Base-by-base conservation (phyloP, 92 coral and sea anemone genomes). In the Virgularia gustaviana region DNA sequence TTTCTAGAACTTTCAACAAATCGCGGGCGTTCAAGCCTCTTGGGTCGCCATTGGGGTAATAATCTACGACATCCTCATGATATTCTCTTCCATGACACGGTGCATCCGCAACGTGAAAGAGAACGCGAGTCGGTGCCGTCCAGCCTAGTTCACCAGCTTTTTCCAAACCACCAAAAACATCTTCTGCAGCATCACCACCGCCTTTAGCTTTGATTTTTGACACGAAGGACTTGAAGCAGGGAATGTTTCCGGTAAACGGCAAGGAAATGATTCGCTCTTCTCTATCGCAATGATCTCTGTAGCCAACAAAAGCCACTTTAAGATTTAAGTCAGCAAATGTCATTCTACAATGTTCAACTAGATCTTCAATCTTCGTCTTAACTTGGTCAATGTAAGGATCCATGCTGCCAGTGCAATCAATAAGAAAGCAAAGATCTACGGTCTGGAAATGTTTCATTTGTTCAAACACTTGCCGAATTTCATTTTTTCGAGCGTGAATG, bases 321-420 rank as follows among this genome's bases (percentile, higher is more conserved):
- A 68, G 75, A 35, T 16, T 42, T 20, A 68, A 51, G 27, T 68
- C 75, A 49, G 60, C 45, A 49, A 68, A 68, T 49, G 62, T 68
- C 24, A 24, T 49, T 33, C 52, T 49, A 51, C 75, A 68, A 24
- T 68, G 22, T 0, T 20, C 61, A 39, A 68, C 61, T 29, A 68
- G 36, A 68, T 49, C 61, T 2, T 68, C 24, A 22, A 68, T 68
- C 35, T 51, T 68, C 39, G 20, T 49, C 47, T 68, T 68, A 22
- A 68, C 75, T 68, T 68, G 42, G 35, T 20, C 31, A 31, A 68
- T 68, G 75, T 49, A 68, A 1, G 25, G 41, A 49, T 30, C 61
- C 75, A 68, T 68, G 41, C 75, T 68, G 1, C 75, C 75, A 33
- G 75, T 68, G 60, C 75, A 68, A 34, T 68, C 75, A 49, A 68